Base-by-base conservation (phyloP, 2,888 invertebrate species). In the Noctua janthina region DNA sequence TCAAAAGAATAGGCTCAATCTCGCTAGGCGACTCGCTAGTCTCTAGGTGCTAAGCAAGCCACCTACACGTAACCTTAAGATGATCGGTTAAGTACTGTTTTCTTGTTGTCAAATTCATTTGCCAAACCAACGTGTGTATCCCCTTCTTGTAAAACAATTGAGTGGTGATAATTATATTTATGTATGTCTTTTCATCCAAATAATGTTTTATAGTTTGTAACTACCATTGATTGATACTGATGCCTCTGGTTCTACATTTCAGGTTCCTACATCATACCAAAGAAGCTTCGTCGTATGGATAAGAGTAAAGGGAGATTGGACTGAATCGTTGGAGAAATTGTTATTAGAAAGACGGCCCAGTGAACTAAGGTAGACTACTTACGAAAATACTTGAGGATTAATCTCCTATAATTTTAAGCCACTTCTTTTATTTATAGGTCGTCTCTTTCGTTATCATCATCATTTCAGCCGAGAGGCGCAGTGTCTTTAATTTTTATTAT, bases 291-390 rank as follows among this genome's bases (percentile, higher is more conserved):
- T 94, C 23, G 92, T 97, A 83, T 97, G 97, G 95, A 96, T 97
- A 82, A 94, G 96, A 91, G 95, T 96, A 7, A 95, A 95, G 83
- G 97, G 97, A 7, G 97, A 97, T 90, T 97, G 97, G 97, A 97
- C 97, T 68, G 95, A 96, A 91, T 92, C 94, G 78, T 92, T 97
- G 77, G 95, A 96, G 84, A 95, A 92, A 85, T 76, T 94, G 76
- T 85, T 96, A 39, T 87, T 94, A 76, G 94, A 94, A 85, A 93
- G 86, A 76, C 92, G 92, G 74, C 89, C 91, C 7, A 91, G 89
- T 82, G 92, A 92, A 81, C 79, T 96, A n/a, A 94, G 93, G 96
- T 96, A 89, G 23, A 67, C 43, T n/a, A n/a, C n/a, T n/a, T n/a
- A n/a, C n/a, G n/a, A n/a, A n/a, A n/a, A n/a, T n/a, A n/a, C n/a